Base-by-base conservation (phyloP, 2,797 vertebrate species). In the Hemibagrus guttatus region DNA sequence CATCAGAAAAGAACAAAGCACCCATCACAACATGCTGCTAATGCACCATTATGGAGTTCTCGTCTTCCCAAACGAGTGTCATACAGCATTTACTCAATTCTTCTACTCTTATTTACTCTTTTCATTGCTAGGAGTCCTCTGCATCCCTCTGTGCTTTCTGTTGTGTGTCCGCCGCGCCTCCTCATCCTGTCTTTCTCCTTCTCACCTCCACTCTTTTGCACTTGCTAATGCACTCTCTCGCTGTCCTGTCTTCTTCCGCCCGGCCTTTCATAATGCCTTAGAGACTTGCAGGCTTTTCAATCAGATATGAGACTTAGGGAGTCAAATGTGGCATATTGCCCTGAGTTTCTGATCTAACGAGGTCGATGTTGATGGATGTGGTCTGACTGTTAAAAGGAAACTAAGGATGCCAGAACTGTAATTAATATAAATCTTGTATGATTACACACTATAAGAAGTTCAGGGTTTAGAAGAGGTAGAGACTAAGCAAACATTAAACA, bases 1-100 rank as follows among this genome's bases (percentile, higher is more conserved):
- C 74, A 87, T 89, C 84, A 68, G 58, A 87, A 79, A 85, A 85
- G 81, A 88, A 90, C 86, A 90, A 88, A 86, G 83, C 42, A 31
- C 54, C 84, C 75, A 59, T 64, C 64, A 42, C 49, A 69, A 66
- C 78, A 80, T 26, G 59, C 83, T 39, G 74, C 89, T 89, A 89
- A 89, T 90, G 89, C 84, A 90, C 82, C 72, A 72, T 88, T 83
- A 83, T 66, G 42, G 85, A 46, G 56, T 64, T 42, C 58, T 66
- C 39, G n/a, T 64, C 59, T 69, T 71, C 54, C 39, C 13, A 76
- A 76, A 85, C 54, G 54, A 56, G 71, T 46, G 26, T 81, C 85
- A 56, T 68, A 14, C 19, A 52, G 49, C 28, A 68, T 83, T 90
- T 78, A 59, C 64, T 64, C 35, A 19, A 71, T 78, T 66, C 19